phyloP scores from a whole-genome alignment of 1,140 invertebrate genomes.

The Galendromus occidentalis region DNA sequence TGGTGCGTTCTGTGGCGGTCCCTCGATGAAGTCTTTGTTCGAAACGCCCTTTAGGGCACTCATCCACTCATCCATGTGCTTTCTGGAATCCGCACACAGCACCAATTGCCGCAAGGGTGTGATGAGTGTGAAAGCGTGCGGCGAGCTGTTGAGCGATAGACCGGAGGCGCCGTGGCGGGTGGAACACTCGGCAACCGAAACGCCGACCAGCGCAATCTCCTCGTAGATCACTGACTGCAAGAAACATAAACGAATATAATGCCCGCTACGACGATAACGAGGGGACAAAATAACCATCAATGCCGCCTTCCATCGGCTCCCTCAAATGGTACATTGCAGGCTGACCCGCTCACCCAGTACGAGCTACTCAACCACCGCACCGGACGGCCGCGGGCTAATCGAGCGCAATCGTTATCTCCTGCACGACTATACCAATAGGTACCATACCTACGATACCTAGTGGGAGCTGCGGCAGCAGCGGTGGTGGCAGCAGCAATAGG shows the following conservation, averaged over 20 bases:
- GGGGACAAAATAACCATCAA: no score
- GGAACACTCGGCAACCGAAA: conserved; percentile 11
- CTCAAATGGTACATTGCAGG: no score
- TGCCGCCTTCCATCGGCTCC: no score
- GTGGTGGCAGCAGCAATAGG: no score
- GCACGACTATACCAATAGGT: no score
- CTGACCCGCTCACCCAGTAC: no score
- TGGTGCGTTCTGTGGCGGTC: not conserved
- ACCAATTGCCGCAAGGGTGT: conserved; percentile 60
- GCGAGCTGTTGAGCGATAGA: not conserved
- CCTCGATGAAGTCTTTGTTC: conserved; percentile 43
- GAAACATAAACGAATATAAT: not conserved
- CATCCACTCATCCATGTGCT: conserved; percentile 79
- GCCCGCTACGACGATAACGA: no score
- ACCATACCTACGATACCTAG: no score
- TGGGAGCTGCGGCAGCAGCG: no score
- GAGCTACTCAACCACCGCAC: no score
- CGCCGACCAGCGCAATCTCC: conserved; percentile 55
- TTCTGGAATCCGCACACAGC: conserved; percentile 52
- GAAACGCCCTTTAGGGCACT: conserved; percentile 47
- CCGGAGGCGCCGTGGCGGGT: conserved; percentile 17
- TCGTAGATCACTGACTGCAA: conserved; percentile 65
- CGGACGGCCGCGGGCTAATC: no score
- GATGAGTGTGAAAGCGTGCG: conserved; percentile 44
- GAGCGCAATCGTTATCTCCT: no score